Evolutionary conservation across 2,888 invertebrate species (phyloP).

Genomic region (Philereme transversata): DNA sequence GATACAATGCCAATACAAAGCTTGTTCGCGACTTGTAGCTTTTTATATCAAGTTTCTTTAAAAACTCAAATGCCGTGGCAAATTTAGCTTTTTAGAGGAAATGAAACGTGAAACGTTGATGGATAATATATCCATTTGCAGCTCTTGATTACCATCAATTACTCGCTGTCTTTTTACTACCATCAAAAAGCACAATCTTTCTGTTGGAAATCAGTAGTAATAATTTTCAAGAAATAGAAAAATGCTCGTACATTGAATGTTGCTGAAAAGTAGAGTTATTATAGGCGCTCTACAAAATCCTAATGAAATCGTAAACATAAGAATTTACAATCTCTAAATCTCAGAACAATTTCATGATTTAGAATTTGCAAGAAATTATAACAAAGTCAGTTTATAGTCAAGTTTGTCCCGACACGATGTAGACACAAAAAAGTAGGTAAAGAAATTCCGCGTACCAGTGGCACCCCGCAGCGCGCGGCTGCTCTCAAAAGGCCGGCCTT

Average conservation of each 20-base stretch:
- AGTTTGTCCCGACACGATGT: slow-evolving; percentile 39
- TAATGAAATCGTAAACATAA: not conserved
- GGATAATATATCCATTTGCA: slow-evolving; percentile 14
- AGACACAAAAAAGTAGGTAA: slow-evolving; percentile 64
- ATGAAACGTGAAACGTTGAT: slow-evolving; percentile 32
- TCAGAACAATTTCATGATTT: slow-evolving; percentile 19
- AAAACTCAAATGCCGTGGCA: slow-evolving; percentile 45
- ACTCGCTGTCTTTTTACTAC: not conserved
- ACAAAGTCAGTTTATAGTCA: slow-evolving; percentile 40
- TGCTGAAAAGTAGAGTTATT: not conserved
- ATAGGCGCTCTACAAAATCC: not conserved
- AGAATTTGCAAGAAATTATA: slow-evolving; percentile 36
- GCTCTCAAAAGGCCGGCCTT: slow-evolving; percentile 61
- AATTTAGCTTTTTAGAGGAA: slow-evolving; percentile 30
- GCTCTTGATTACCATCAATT: not conserved
- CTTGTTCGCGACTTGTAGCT: slow-evolving; percentile 56
- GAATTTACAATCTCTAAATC: slow-evolving; percentile 8
- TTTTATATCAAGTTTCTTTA: slow-evolving; percentile 62
- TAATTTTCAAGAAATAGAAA: too few relatives aligned
- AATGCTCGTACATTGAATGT: too few relatives aligned
- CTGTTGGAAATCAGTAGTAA: too few relatives aligned
- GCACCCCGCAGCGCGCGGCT: slow-evolving; percentile 75
- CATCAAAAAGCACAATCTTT: too few relatives aligned
- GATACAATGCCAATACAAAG: slow-evolving; percentile 63
- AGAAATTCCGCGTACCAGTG: slow-evolving; percentile 70